Evolutionary conservation across 2,888 invertebrate species (phyloP).

Genomic region (Stenoptilia bipunctidactyla): DNA sequence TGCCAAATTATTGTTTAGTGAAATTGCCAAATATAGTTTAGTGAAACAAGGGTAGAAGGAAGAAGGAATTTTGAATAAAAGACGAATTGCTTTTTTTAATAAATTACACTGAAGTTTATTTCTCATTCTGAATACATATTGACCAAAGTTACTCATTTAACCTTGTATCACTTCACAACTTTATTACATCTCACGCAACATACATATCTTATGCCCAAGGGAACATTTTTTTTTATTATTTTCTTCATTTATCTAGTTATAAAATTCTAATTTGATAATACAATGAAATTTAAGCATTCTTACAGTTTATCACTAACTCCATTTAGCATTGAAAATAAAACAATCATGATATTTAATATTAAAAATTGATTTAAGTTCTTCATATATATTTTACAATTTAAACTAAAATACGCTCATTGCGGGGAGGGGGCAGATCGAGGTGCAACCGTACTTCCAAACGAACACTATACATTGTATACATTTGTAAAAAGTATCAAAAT

Average conservation of each 20-base stretch:
- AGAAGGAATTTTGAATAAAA: constrained; percentile 23
- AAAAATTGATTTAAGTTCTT: constrained; percentile 64
- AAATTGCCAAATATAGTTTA: too few relatives aligned
- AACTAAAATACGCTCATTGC: constrained; percentile 59
- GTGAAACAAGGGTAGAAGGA: too few relatives aligned
- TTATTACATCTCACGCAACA: constrained; percentile 58
- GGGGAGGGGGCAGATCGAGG: constrained; percentile 36
- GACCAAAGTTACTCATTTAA: constrained; percentile 47
- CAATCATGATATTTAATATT: constrained; percentile 54
- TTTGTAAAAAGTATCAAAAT: constrained; percentile 72
- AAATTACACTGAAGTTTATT: constrained; percentile 72
- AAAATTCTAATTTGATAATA: constrained; percentile 62
- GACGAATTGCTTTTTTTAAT: constrained; percentile 36
- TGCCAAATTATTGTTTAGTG: too few relatives aligned
- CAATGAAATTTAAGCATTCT: constrained; percentile 66
- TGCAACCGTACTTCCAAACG: constrained; percentile 63
- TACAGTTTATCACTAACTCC: constrained; percentile 60
- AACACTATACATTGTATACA: constrained; percentile 71
- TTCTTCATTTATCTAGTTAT: constrained; percentile 49
- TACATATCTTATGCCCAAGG: constrained; percentile 50
- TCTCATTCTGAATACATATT: constrained; percentile 66
- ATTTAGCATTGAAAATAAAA: constrained; percentile 63
- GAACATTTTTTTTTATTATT: constrained; percentile 32
- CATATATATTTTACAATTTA: constrained; percentile 52
- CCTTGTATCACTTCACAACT: constrained; percentile 51